A percentile compares a stretch with the other conserved stretches of the same genome.
These are phyloP conservation scores for Spinus olivaceus DNA, from an alignment of 2,797 vertebrate species.

Conservation along the genomic window DNA sequence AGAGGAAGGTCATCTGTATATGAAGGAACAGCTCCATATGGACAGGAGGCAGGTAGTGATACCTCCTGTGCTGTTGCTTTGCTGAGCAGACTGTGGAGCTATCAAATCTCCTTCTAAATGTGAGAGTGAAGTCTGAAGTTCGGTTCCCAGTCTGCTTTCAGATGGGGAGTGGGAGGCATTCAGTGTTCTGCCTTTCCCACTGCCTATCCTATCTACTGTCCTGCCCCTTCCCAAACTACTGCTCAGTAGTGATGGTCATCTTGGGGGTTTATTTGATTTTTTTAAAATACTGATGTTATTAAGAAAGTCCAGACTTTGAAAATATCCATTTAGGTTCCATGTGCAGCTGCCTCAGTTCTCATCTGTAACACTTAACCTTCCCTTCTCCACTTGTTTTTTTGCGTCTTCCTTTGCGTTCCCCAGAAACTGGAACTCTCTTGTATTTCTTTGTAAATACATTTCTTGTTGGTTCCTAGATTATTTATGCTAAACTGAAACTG, in stretches of 20 bases:
- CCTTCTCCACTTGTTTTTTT: background rate
- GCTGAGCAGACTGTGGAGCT: background rate
- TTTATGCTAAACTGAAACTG: background rate
- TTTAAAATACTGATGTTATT: background rate
- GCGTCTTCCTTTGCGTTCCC: background rate
- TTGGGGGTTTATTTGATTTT: background rate
- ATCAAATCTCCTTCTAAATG: background rate
- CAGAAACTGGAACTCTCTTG: background rate
- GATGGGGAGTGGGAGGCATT: background rate
- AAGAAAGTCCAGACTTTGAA: background rate
- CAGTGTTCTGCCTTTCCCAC: background rate
- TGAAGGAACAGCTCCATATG: background rate
- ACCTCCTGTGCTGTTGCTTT: background rate
- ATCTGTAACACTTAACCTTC: background rate
- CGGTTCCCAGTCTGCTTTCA: background rate
- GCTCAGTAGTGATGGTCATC: rapidly evolving
- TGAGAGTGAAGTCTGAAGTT: background rate
- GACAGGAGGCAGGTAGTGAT: background rate
- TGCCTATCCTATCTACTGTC: background rate
- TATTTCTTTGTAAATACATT: background rate
- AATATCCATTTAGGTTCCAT: background rate
- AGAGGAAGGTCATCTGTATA: background rate
- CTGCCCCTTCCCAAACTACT: background rate
- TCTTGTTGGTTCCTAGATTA: background rate
- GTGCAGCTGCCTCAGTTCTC: background rate